These are phyloP conservation scores for Mastacembelus armatus DNA, from an alignment of 2,797 vertebrate genomes.

Conservation along the genomic window DNA sequence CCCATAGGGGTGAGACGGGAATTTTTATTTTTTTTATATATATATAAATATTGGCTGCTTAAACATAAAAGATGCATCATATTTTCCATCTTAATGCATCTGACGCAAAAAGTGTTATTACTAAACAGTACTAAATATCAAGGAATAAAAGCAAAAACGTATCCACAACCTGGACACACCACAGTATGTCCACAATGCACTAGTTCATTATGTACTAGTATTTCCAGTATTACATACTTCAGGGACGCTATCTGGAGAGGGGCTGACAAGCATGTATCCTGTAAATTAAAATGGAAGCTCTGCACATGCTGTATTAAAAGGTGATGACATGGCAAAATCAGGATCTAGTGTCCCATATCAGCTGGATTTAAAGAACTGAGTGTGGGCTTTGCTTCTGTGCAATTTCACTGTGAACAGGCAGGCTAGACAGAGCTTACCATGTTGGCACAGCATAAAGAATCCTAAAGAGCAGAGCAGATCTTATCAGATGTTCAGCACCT, in stretches of 20 bases:
- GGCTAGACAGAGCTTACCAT: conserved; percentile 26
- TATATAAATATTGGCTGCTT: no score
- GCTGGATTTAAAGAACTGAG: conserved; percentile 24
- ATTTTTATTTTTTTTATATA: no score
- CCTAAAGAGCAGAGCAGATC: conserved; percentile 9
- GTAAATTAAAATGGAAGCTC: conserved; percentile 34
- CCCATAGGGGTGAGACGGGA: no score
- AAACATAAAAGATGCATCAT: background rate
- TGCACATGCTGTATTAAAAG: conserved; percentile 51
- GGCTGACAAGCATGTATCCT: conserved; percentile 12
- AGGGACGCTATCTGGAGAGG: conserved; percentile 35
- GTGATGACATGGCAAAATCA: conserved; percentile 60
- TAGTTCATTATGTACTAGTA: no score
- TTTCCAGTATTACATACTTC: no score
- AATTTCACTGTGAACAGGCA: conserved; percentile 38
- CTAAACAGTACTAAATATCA: no score
- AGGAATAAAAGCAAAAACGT: no score
- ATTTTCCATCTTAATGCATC: background rate
- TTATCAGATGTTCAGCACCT: conserved; percentile 14
- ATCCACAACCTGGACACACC: no score
- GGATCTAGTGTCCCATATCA: conserved; percentile 40
- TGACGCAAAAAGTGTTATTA: no score
- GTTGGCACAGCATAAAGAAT: conserved; percentile 30
- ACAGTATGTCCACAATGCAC: no score
- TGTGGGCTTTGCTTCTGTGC: conserved; percentile 20